Conservation (phyloP, 92 coral and sea anemone genomes). For the Siderastrea siderea region DNA sequence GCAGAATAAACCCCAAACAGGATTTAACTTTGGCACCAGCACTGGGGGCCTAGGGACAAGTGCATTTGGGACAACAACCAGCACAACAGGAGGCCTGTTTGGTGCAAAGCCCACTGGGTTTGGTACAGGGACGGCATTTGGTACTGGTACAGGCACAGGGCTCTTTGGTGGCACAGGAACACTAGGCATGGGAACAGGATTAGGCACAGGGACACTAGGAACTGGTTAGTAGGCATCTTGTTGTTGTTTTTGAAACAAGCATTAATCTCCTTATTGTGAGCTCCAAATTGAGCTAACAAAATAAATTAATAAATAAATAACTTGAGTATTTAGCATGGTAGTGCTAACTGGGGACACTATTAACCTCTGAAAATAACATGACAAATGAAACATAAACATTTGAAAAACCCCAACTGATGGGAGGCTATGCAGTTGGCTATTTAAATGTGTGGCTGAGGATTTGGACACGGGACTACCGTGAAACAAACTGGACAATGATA, state of each 20-base stretch:
- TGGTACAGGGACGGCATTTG: conserved; percentile 48
- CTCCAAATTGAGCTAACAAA: no score
- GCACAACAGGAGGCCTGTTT: conserved; percentile 60
- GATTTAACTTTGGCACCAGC: conserved; percentile 74
- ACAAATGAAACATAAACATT: no score
- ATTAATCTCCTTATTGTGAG: no score
- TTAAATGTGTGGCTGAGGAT: no score
- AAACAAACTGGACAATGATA: no score
- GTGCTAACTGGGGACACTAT: no score
- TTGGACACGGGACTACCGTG: no score
- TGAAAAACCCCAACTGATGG: no score
- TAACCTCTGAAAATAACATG: no score
- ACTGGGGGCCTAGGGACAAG: conserved; percentile 71
- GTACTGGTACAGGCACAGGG: conserved; percentile 59
- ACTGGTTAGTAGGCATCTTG: conserved; percentile 43
- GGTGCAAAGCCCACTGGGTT: conserved; percentile 53
- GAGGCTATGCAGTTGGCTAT: no score
- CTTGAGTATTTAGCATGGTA: no score
- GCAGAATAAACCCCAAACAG: conserved; percentile 76
- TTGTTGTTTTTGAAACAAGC: neutral
- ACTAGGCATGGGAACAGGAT: conserved; percentile 54
- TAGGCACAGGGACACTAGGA: conserved; percentile 81
- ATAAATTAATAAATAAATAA: no score
- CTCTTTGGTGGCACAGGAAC: conserved; percentile 82
- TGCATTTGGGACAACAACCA: conserved; percentile 61